phyloP scores from a whole-genome alignment of 2,888 invertebrate genomes.

The Beris chalybata region DNA sequence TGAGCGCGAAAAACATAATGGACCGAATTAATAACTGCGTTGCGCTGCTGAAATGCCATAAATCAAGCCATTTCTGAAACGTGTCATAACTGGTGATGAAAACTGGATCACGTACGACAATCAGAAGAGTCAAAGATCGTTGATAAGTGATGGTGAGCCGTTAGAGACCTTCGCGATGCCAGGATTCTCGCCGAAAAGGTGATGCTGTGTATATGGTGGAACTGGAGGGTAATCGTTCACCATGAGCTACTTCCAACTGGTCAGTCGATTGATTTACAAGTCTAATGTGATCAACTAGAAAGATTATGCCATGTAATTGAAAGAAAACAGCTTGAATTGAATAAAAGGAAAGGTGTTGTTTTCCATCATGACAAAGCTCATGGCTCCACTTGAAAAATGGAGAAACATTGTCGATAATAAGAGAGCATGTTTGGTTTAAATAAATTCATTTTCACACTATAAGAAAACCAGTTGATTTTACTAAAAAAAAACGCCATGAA shows the following conservation, averaged over 20 bases:
- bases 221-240: too few relatives aligned
- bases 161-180: background rate
- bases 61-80: conserved; percentile 32
- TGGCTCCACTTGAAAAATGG: too few relatives aligned
- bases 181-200: conserved; percentile 5
- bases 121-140: background rate
- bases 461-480: too few relatives aligned
- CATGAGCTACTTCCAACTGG: too few relatives aligned
- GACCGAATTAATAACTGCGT: background rate
- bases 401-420: too few relatives aligned
- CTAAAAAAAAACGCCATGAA: too few relatives aligned
- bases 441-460: too few relatives aligned
- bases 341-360: background rate
- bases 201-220: too few relatives aligned
- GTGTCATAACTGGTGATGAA: conserved; percentile 14
- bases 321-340: background rate
- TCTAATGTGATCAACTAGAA: background rate
- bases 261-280: background rate
- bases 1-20: conserved; percentile 1
- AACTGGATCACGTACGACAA: conserved; percentile 17
- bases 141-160: background rate
- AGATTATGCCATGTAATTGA: background rate
- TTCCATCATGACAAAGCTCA: background rate
- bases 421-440: too few relatives aligned
- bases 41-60: conserved; percentile 30